A percentile compares a stretch with the other conserved stretches of the same genome.
These are phyloP conservation scores for Potorous gilbertii DNA, from an alignment of 2,797 vertebrate species.

Conservation along the genomic window DNA sequence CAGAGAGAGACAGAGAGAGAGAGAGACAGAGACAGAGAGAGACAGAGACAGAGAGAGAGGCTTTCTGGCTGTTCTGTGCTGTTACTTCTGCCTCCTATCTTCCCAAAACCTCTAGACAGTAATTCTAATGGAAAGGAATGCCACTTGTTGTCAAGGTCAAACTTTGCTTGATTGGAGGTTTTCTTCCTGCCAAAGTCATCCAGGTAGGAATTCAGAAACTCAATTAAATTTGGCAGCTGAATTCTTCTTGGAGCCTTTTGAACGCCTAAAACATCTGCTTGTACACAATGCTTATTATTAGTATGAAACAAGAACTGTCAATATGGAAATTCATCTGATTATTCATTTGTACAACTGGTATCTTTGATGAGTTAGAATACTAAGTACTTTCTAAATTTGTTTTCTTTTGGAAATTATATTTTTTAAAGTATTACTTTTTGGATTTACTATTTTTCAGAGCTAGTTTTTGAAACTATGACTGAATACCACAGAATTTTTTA, in stretches of 20 bases:
- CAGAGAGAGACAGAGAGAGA: too few relatives aligned
- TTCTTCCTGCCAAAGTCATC: not conserved
- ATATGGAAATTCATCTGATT: not conserved
- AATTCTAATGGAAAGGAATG: not conserved
- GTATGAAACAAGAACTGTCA: not conserved
- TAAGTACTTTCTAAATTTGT: not conserved
- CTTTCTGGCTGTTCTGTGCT: not conserved
- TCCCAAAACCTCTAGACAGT: not conserved
- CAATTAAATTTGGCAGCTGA: not conserved
- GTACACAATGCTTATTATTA: not conserved
- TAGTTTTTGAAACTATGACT: not conserved
- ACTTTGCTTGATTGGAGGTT: not conserved
- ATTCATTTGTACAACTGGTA: not conserved
- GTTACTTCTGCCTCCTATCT: not conserved
- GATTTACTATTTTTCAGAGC: not conserved
- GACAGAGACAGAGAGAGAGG: not conserved
- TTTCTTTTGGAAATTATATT: not conserved
- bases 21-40: too few relatives aligned
- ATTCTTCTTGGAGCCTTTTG: not conserved
- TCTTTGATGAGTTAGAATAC: not conserved
- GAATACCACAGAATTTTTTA: not conserved
- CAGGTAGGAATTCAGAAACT: not conserved
- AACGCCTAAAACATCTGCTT: not conserved
- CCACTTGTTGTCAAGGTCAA: slow-evolving; percentile 24
- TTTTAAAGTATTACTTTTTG: not conserved